Evolutionary conservation across 2,888 invertebrate genomes (phyloP), one percentile per base, ranked within the genome.

Genomic region (Hydroisotoma schaefferi): DNA sequence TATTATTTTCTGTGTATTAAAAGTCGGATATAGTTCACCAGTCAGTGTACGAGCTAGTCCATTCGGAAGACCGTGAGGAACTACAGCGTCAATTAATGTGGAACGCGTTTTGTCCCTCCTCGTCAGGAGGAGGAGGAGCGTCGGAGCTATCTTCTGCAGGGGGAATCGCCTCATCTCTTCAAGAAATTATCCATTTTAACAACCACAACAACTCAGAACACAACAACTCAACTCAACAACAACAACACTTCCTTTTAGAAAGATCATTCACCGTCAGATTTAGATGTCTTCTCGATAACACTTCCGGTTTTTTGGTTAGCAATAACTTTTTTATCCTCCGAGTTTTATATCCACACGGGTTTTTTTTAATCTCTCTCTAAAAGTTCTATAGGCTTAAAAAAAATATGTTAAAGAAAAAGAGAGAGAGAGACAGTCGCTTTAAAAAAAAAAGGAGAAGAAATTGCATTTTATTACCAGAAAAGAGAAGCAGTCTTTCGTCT

Each of bases 1-100:
- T 61, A 59, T 55, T 57, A 60, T 51, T 61, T 73, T 71, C n/a
- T n/a, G n/a, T n/a, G 25, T 18, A 28, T 54, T 18, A 83, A 4
- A 4, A 99, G 97, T 99, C 98, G 73, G 99, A 99, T 79, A 97
- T 99, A 74, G 94, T 99, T 61, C 99, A 99, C 79, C 99, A 99
- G 78, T 94, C 95, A 69, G 95, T 98, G 55, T 97, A 95, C 83
- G 99, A 99, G 79, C 81, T 99, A 77, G 97, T 99, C 65, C 98
- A 98, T 80, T 97, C 95, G 2, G 99, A 99, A 80, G 99, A 99
- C 77, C 83, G 99, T 2, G 98, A 99, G 77, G 98, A 98, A 78
- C 83, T 98, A 59, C 95, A 95, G 76, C 80, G 94, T 56, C 97
- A 97, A 78, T 80, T 98, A 73, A 85, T 92, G 78, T 94, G 94